Base-by-base conservation (phyloP, 2,113 vertebrate genomes). In the Patagioenas fasciata region DNA sequence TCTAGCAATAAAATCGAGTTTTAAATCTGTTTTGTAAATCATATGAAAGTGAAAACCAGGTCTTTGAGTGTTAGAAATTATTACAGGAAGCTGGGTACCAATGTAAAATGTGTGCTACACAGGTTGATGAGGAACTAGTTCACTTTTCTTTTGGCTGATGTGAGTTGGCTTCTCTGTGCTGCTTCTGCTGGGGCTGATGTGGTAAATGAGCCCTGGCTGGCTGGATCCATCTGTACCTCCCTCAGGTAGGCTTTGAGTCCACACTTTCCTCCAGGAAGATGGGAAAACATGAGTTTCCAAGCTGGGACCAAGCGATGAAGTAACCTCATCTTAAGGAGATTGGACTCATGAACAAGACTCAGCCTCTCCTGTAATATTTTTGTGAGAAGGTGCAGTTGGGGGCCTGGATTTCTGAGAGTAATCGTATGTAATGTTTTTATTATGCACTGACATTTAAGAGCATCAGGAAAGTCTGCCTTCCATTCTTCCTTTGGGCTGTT, bases 371-470 rank as follows among this genome's bases (percentile, higher is more conserved):
- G 32, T 60, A 23, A 51, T 36, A 11, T 10, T 53, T 48, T 53
- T 9, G n/a, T 25, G 40, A 53, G 21, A 75, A 72, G 80, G 38
- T 81, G 54, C 38, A 16, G 5, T 25, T 47, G 38, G 28, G 51
- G 53, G 48, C 24, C 40, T 57, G 0, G 29, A 2, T 73, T 89
- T 38, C 75, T 86, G 75, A 73, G 80, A 74, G 17, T 3, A 19
- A n/a, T 71, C 31, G 5, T 14, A 60, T 16, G 11, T 57, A 54
- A 36, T 85, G 42, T 42, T 78, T 86, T 80, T 74, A 47, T 94
- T 90, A 64, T 71, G 36, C 80, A 21, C 50, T 86, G 93, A 89
- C 88, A 79, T 91, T 74, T 85, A 47, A 72, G 57, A 91, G 62
- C 56, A 16, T 56, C 6, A 10, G 79, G 42, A 38, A 86, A 20